Percentiles rank a stretch among this genome's conserved stretches.
Conservation (phyloP, 2,113 vertebrate species). For the Barnardius zonarius region DNA sequence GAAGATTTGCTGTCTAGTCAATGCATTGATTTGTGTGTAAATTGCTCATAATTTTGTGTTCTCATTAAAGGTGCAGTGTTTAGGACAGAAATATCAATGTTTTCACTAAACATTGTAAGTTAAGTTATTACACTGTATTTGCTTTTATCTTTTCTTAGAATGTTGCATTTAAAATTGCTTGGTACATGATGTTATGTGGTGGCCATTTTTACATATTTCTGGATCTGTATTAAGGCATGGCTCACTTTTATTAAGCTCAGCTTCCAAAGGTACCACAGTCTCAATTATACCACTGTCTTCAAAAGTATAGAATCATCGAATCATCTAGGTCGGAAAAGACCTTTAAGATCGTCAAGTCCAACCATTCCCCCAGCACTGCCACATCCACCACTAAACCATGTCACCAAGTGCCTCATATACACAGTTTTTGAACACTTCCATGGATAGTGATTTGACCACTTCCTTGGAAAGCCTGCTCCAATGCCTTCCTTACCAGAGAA, state of each 20-base stretch:
- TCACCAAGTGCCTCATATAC: neutral
- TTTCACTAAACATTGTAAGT: neutral
- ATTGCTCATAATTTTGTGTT: neutral
- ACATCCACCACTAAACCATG: neutral
- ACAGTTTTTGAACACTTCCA: neutral
- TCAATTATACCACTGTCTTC: neutral
- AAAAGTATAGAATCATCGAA: neutral
- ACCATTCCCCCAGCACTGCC: neutral
- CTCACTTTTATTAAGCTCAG: neutral
- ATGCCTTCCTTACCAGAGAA: neutral
- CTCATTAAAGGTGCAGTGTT: neutral
- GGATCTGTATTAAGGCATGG: neutral
- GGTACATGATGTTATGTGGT: neutral
- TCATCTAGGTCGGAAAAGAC: neutral
- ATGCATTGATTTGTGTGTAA: conserved; percentile 12
- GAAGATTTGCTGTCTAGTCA: neutral
- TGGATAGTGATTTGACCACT: neutral
- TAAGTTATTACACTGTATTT: neutral
- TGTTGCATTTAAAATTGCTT: neutral
- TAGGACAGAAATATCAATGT: neutral
- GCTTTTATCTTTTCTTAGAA: neutral
- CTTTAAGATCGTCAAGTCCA: neutral
- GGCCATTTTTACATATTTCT: neutral
- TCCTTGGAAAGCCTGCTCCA: neutral
- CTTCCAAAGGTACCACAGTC: neutral